These are phyloP conservation scores for Tauraco hartlaubi DNA, from an alignment of 2,797 vertebrate genomes.

Conservation along the genomic window DNA sequence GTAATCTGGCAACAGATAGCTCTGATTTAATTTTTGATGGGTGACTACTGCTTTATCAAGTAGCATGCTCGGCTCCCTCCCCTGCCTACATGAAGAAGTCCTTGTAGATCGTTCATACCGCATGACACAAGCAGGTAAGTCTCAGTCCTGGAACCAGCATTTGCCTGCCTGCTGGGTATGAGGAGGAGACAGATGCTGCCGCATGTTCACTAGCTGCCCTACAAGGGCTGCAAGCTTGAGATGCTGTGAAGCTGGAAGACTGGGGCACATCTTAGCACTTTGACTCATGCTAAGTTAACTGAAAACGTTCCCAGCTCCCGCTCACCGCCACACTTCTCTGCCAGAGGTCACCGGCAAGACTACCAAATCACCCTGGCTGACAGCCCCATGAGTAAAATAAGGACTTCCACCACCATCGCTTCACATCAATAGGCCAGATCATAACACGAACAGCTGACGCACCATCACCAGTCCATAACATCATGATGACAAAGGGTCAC, in stretches of 20 bases:
- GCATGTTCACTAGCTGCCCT: not conserved
- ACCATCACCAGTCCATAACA: not conserved
- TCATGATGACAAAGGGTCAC: not conserved
- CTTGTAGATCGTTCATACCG: not conserved
- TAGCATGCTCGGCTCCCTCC: not conserved
- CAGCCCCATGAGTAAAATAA: not conserved
- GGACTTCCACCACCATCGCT: not conserved
- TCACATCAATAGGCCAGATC: not conserved
- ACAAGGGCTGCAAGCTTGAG: not conserved
- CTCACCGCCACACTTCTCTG: not conserved
- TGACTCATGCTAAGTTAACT: not conserved
- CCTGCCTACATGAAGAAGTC: not conserved
- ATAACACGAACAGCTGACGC: not conserved
- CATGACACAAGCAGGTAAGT: not conserved
- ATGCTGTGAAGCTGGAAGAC: not conserved
- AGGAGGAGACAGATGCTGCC: not conserved
- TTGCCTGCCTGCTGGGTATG: not conserved
- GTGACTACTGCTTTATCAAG: not conserved
- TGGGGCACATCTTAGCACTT: not conserved
- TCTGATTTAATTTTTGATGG: not conserved
- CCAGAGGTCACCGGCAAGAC: not conserved
- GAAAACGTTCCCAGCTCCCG: rapidly evolving
- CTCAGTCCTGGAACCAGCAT: too few species aligned
- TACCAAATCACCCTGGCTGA: not conserved
- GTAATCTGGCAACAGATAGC: not conserved